Percentiles rank a stretch among this genome's conserved stretches.
Evolutionary conservation across 2,797 vertebrate genomes (phyloP).

Genomic region (Onychomys arenicola): DNA sequence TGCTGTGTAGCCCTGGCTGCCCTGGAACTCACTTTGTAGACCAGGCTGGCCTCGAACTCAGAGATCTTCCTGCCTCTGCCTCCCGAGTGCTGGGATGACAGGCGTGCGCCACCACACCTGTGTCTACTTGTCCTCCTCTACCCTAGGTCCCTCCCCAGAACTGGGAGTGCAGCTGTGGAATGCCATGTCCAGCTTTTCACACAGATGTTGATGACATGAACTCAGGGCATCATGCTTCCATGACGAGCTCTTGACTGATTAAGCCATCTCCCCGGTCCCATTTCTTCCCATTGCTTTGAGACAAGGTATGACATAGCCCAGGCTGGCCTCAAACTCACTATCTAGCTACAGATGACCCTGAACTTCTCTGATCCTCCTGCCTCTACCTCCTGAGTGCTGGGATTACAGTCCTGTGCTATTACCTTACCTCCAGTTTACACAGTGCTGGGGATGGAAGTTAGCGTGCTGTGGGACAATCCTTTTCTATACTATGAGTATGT

Average conservation of each 20-base stretch:
- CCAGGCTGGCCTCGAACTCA: neutral
- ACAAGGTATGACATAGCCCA: neutral
- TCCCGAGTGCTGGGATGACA: neutral
- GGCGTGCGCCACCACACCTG: neutral
- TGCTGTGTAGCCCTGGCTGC: neutral
- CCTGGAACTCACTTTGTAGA: neutral
- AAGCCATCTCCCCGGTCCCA: too few relatives aligned
- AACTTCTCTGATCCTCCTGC: neutral
- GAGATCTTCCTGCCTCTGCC: neutral
- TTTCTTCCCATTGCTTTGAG: neutral
- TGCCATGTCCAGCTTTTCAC: neutral
- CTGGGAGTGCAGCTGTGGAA: neutral
- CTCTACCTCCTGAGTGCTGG: neutral
- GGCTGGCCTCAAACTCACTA: neutral
- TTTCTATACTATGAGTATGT: too few relatives aligned
- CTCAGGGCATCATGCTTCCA: neutral
- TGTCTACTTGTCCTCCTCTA: neutral
- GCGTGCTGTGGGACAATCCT: too few relatives aligned
- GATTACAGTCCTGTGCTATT: too few relatives aligned
- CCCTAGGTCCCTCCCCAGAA: too few relatives aligned
- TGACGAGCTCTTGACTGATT: neutral
- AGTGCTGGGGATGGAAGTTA: neutral
- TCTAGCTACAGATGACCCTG: neutral
- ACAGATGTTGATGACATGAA: neutral
- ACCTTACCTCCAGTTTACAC: neutral